A percentile compares a stretch with the other conserved stretches of the same genome.
Conservation (phyloP, 2,113 vertebrate species). For the Paracanthobrama guichenoti region DNA sequence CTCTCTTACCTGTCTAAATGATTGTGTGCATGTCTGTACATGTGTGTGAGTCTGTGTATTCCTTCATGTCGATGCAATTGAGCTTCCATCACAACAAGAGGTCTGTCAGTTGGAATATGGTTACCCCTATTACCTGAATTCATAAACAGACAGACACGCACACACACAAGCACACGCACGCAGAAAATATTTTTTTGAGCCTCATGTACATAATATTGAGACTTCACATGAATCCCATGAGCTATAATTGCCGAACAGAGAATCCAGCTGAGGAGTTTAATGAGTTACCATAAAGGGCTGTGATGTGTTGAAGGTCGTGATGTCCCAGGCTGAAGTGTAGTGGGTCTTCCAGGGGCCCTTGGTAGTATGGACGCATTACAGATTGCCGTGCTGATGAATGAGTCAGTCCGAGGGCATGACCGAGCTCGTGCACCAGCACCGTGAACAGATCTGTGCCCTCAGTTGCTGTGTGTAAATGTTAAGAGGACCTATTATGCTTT, state of each 20-base stretch:
- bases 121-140: slow-evolving; percentile 64
- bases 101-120: slow-evolving; percentile 54
- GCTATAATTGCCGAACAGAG: not conserved
- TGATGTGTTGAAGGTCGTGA: slow-evolving; percentile 58
- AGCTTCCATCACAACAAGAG: slow-evolving; percentile 50
- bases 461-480: slow-evolving; percentile 57
- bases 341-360: slow-evolving; percentile 76
- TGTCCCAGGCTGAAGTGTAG: slow-evolving; percentile 58
- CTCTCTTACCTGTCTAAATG: slow-evolving; percentile 44
- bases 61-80: slow-evolving; percentile 50
- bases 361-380: slow-evolving; percentile 80
- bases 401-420: slow-evolving; percentile 75
- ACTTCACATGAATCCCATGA: not conserved
- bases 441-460: slow-evolving; percentile 78
- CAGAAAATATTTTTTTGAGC: not conserved
- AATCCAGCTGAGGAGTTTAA: not conserved
- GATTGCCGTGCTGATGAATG: slow-evolving; percentile 75
- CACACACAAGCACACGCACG: not conserved
- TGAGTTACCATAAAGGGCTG: slow-evolving; percentile 57
- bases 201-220: too few species aligned
- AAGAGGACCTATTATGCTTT: too few species aligned
- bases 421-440: slow-evolving; percentile 77
- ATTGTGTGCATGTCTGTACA: slow-evolving; percentile 32
- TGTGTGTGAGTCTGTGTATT: slow-evolving; percentile 54
- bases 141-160: slow-evolving; percentile 27